These are phyloP conservation scores for Thryonomys swinderianus DNA, from an alignment of 2,113 vertebrate species.

Conservation along the genomic window DNA sequence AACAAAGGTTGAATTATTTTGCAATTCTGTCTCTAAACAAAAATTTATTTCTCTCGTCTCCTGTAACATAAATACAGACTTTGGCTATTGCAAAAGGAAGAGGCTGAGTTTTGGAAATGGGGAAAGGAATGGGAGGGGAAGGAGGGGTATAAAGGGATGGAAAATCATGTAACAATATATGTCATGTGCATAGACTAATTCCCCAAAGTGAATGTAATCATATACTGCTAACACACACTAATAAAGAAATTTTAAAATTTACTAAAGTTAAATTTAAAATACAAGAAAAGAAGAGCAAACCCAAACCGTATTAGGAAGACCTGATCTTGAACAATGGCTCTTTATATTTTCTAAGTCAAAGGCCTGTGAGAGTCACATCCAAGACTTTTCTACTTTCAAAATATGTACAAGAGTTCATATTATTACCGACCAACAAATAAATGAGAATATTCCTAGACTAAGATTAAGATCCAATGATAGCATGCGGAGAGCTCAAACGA, in stretches of 20 bases:
- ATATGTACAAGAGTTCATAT: background rate
- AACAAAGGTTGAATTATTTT: constrained; percentile 44
- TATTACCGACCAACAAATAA: background rate
- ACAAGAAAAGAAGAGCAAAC: background rate
- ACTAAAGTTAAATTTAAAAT: background rate
- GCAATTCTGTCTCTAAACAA: background rate
- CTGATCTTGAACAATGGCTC: background rate
- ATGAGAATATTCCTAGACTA: background rate
- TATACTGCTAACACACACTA: background rate
- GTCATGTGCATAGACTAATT: background rate
- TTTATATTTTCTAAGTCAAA: background rate
- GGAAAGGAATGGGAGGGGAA: background rate
- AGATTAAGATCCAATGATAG: background rate
- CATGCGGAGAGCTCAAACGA: background rate
- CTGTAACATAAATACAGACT: background rate
- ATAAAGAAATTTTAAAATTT: background rate
- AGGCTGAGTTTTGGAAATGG: background rate
- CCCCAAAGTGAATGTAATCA: background rate
- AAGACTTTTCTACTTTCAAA: background rate
- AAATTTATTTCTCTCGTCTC: constrained; percentile 12
- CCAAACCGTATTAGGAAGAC: background rate
- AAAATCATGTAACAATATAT: background rate
- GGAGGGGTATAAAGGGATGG: background rate
- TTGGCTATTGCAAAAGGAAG: background rate
- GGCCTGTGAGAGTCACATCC: background rate